These are phyloP conservation scores for Cliona cf. orientalis DNA, from an alignment of 37 sponge, comb jelly and placozoan genomes.

Conservation along the genomic window DNA sequence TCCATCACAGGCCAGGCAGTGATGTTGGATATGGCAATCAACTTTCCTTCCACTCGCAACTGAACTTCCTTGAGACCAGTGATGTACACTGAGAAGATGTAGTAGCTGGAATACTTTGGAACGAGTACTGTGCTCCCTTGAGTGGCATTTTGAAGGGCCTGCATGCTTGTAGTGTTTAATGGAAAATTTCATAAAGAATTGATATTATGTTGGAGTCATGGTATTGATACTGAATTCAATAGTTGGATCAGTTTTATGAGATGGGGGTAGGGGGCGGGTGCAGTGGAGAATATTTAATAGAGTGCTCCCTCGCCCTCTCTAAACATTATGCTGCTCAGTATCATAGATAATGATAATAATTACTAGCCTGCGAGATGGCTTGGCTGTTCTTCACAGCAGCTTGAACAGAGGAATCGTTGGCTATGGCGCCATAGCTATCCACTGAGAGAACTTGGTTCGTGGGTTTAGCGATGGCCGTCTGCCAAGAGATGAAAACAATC, in stretches of 20 bases:
- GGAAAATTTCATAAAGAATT: no score
- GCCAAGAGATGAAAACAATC: no score
- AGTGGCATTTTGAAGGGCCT: slow-evolving; percentile 16
- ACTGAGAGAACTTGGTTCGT: slow-evolving; percentile 25
- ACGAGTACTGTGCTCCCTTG: slow-evolving; percentile 19
- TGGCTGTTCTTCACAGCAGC: slow-evolving; percentile 23
- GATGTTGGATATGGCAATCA: slow-evolving; percentile 19
- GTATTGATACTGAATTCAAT: no score
- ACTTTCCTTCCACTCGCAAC: slow-evolving; percentile 26
- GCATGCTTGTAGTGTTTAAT: no score
- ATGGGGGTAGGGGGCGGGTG: no score
- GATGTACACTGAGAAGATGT: not conserved
- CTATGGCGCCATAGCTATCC: slow-evolving; percentile 33
- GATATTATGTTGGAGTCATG: no score
- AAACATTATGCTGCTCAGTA: no score
- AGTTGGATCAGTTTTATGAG: no score
- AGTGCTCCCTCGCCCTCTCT: no score
- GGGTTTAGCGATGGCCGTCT: no score
- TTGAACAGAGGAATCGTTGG: slow-evolving; percentile 18
- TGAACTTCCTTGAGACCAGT: not conserved
- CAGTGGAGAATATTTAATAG: no score
- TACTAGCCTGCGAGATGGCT: slow-evolving; percentile 12
- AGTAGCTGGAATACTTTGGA: slow-evolving; percentile 10
- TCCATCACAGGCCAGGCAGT: slow-evolving; percentile 30
- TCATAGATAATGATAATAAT: no score